phyloP scores from a whole-genome alignment of 2,113 vertebrate genomes.

The cat (Felis catus) region DNA sequence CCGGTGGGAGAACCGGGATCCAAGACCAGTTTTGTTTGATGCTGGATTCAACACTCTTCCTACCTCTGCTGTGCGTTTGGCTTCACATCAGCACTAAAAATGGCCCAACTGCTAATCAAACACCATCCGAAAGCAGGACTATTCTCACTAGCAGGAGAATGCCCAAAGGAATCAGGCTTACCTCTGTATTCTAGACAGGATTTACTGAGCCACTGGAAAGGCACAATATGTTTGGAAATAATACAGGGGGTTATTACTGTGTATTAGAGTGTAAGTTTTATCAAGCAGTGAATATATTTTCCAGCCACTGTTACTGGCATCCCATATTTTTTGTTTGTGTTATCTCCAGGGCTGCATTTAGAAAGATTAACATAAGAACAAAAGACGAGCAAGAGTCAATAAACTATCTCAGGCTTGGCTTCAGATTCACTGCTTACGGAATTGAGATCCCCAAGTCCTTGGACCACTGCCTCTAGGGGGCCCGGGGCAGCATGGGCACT shows the following conservation, averaged over 20 bases:
- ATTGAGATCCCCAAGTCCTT: background rate
- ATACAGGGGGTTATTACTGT: background rate
- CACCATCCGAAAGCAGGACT: background rate
- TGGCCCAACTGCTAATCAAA: background rate
- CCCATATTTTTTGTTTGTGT: background rate
- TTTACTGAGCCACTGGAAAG: background rate
- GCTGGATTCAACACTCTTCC: background rate
- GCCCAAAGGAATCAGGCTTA: background rate
- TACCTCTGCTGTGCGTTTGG: background rate
- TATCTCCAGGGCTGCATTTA: background rate
- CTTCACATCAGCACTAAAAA: background rate
- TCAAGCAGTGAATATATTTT: constrained; percentile 15
- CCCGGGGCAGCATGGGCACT: background rate
- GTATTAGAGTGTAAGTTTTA: background rate
- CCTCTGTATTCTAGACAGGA: background rate
- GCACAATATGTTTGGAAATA: background rate
- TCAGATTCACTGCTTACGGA: background rate
- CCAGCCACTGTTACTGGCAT: background rate
- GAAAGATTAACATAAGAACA: background rate
- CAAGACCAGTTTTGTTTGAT: background rate
- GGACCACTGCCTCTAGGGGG: background rate
- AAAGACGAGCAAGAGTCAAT: background rate
- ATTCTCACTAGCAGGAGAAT: no score
- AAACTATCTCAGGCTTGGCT: background rate
- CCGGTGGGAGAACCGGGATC: background rate